phyloP scores from a whole-genome alignment of 2,888 invertebrate genomes.

The Apamea crenata region DNA sequence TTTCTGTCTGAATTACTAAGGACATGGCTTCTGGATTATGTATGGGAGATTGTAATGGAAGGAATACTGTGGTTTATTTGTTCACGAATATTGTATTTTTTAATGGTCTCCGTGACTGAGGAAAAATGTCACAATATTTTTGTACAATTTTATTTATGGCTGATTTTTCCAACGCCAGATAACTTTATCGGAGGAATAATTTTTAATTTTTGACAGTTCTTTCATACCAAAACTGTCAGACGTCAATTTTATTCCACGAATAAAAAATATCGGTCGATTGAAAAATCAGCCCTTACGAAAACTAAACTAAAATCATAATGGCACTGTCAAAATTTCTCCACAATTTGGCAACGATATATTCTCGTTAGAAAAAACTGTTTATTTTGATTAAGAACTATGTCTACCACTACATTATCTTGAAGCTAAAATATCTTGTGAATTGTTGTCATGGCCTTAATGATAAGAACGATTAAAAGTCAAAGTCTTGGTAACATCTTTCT shows the following conservation, averaged over 20 bases:
- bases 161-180: too few species aligned
- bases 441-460: constrained; percentile 21
- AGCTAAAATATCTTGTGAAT: neutral
- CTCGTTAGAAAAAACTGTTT: neutral
- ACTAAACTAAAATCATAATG: neutral
- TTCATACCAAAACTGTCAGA: too few species aligned
- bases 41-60: constrained; percentile 48
- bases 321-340: neutral
- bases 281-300: too few species aligned
- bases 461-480: constrained; percentile 26
- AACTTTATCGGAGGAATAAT: too few species aligned
- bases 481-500: constrained; percentile 5
- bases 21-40: constrained; percentile 42
- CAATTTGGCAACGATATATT: neutral
- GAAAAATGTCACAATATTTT: neutral
- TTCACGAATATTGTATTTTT: neutral
- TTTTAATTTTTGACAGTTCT: too few species aligned
- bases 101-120: neutral
- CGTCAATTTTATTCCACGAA: too few species aligned
- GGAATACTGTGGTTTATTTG: neutral
- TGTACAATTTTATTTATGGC: too few species aligned
- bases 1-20: constrained; percentile 52
- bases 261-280: too few species aligned
- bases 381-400: constrained; percentile 5
- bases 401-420: neutral